Base-by-base conservation (phyloP, 2,888 invertebrate genomes). In the Heliconius charithonia region DNA sequence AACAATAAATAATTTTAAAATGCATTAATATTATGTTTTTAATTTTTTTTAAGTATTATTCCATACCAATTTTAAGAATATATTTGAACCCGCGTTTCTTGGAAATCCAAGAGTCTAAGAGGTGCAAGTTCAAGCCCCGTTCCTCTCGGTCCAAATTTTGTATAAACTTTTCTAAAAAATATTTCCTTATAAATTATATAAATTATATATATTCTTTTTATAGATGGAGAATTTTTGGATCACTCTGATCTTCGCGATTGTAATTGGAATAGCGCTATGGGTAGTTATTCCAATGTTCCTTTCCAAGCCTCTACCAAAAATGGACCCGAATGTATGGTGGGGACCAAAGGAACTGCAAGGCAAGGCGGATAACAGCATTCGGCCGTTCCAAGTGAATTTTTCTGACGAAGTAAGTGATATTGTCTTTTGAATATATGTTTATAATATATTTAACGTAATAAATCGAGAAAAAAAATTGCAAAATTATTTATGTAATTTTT, bases 301-400 rank as follows among this genome's bases (percentile, higher is more conserved):
- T 29, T n/a, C 84, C 81, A 16, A 84, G 84, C 0, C 84, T 79
- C 27, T 74, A 81, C 1, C 87, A 84, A 0, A 76, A 83, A 9
- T 89, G 10, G 86, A 88, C 77, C 82, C 83, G 1, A 90, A 95
- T 3, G 93, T 92, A 32, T 96, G 96, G 92, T 96, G 96, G 96
- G 96, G 96, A 0, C 92, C 94, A 0, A 85, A 86, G 1, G 93
- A 93, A 16, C 85, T 92, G 41, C 87, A 87, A 41, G 90, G 90
- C 0, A 93, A 92, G 78, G 93, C 93, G 70, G 96, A 96, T 83
- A 89, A 87, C 4, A 90, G 90, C 32, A 93, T 97, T 76, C 93
- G 90, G 67, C 95, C 96, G 0, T 97, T 96, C 83, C 94, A 95
- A 88, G 95, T 97, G 76, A 92, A 95, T 77, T 93, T 96, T 71